Evolutionary conservation across 23 tunicate genomes (phyloP), one percentile per base, ranked within the genome.

Genomic region (Diplosoma virens): DNA sequence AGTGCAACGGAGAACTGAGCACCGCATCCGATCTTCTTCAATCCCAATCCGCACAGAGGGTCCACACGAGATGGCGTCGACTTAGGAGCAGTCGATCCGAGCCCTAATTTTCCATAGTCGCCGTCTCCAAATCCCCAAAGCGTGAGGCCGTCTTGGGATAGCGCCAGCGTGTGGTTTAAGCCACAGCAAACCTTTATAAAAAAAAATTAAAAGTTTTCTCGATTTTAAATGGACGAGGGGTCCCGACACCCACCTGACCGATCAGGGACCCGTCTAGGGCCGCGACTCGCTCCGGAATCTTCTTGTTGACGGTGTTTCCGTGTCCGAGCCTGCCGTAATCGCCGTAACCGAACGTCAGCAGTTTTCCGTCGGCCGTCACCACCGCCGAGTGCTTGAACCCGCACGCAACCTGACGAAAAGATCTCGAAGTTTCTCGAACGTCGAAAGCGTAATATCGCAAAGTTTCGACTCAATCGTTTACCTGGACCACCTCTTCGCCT

Each of bases 321-420:
- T 94, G 99, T 3, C 99, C 99, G 9, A 94, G 73, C 0, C 99
- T 52, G 18, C 99, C 99, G 71, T 87, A 94, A 58, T 94, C 99
- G 0, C 99, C 99, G 68, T 94, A 87, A 5, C 99, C 99, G 48
- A 94, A 94, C 0, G 99, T 94, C 20, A 82, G 73, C 32, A 93
- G 55, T 48, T 93, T 93, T 25, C 99, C 99, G 75, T 84, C 87
- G 1, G 89, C 41, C 0, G 99, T 94, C 33, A 94, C 95, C 11
- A 94, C 99, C 16, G 99, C 99, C 0, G 99, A 87, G 61, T 94
- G 99, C 28, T 94, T 94, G 45, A 82, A 87, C 3, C 99, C 99
- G 77, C 95, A 87, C 0, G 95, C 87, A 27, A 92, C 97, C 97
- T 90, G 20, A 20, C 7, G 30, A 6, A 28, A 58, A 58, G 25